These are phyloP conservation scores for Calosoma granatense DNA, from an alignment of 1,140 invertebrate species.

Conservation along the genomic window DNA sequence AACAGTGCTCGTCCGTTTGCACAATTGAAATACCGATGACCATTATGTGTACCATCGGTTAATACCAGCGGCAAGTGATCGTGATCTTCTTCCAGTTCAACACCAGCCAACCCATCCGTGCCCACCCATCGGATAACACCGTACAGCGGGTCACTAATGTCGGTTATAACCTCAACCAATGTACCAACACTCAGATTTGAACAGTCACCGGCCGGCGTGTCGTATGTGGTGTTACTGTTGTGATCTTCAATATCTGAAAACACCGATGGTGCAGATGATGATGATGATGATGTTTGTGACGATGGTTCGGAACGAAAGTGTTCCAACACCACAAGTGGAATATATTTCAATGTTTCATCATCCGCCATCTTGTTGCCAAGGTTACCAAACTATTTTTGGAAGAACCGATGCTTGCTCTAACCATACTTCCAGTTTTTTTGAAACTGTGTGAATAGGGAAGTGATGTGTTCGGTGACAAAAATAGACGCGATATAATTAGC, in stretches of 20 bases:
- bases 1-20: slow-evolving; percentile 62
- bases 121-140: slow-evolving; percentile 88
- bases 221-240: slow-evolving; percentile 17
- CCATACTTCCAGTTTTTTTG: not conserved
- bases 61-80: slow-evolving; percentile 43
- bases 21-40: slow-evolving; percentile 61
- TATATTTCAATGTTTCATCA: not conserved
- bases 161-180: slow-evolving; percentile 58
- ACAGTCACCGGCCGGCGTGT: slow-evolving; percentile 24
- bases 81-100: slow-evolving; percentile 64
- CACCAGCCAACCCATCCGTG: slow-evolving; percentile 39
- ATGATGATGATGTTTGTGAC: slow-evolving; percentile 10
- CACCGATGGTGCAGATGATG: not conserved
- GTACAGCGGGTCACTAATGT: slow-evolving; percentile 47
- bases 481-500: no score
- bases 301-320: no score
- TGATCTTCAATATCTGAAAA: slow-evolving; percentile 11
- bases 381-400: not conserved
- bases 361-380: not conserved
- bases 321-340: not conserved
- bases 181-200: slow-evolving; percentile 59
- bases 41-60: slow-evolving; percentile 68
- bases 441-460: not conserved
- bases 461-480: no score
- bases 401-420: not conserved